A percentile compares a stretch with the other conserved stretches of the same genome.
phyloP scores from a whole-genome alignment of 2,888 invertebrate genomes.

The Andricus quercusramuli region DNA sequence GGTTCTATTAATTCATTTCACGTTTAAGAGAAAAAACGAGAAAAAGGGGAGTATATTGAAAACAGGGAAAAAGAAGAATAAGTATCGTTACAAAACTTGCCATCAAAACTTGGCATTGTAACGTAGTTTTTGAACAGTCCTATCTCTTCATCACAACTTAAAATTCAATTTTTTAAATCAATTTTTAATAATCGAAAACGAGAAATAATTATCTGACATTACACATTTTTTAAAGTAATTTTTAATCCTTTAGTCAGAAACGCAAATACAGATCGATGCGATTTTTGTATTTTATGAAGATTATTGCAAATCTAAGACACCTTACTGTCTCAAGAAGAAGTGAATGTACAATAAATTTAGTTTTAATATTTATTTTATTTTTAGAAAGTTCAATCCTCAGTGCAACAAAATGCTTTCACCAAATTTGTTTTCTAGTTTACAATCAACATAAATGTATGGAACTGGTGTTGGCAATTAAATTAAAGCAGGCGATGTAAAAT shows the following conservation, averaged over 20 bases:
- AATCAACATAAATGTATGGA: too few relatives aligned
- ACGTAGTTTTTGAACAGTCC: too few relatives aligned
- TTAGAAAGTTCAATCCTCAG: neutral
- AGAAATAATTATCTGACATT: too few relatives aligned
- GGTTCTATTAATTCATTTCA: too few relatives aligned
- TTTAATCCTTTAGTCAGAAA: neutral
- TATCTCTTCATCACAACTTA: neutral
- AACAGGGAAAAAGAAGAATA: too few relatives aligned
- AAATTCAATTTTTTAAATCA: neutral
- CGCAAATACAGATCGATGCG: neutral
- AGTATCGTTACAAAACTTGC: too few relatives aligned
- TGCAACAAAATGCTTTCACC: neutral
- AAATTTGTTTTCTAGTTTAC: too few relatives aligned
- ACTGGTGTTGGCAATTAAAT: neutral
- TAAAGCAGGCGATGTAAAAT: neutral
- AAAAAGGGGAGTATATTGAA: too few relatives aligned
- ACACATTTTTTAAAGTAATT: neutral
- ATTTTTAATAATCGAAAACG: neutral
- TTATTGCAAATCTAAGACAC: neutral
- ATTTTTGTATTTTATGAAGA: neutral
- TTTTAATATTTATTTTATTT: conserved; percentile 26
- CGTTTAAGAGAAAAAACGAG: too few relatives aligned
- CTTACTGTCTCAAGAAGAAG: neutral
- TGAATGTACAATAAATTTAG: conserved; percentile 33
- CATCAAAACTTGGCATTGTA: rapidly evolving